Evolutionary conservation across 2,113 vertebrate genomes (phyloP).

Genomic region (Centropristis striata): DNA sequence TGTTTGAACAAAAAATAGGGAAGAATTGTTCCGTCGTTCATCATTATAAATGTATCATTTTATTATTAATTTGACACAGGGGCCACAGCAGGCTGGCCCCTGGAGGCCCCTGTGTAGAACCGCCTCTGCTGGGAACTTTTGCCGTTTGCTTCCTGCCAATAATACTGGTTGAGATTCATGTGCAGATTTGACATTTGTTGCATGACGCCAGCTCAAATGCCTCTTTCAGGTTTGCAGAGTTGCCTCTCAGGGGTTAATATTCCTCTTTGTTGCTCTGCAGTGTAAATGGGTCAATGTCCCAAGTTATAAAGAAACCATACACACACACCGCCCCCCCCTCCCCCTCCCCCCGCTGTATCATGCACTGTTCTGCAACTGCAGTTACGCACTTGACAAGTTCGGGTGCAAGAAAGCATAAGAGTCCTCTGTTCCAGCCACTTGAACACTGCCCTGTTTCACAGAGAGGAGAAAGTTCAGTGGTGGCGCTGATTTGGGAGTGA

Average conservation of each 20-base stretch:
- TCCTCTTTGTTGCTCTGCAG: constrained; percentile 38
- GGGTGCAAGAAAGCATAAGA: constrained; percentile 63
- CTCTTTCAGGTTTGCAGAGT: neutral
- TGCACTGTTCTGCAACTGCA: constrained; percentile 59
- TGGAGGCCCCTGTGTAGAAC: too few relatives aligned
- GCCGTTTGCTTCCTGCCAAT: too few relatives aligned
- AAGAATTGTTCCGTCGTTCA: too few relatives aligned
- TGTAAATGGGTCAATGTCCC: constrained; percentile 48
- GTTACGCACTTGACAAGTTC: constrained; percentile 57
- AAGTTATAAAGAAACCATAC: constrained; percentile 60
- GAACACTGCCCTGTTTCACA: constrained; percentile 75
- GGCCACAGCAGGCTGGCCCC: too few relatives aligned
- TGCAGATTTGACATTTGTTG: constrained; percentile 3
- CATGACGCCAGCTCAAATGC: neutral
- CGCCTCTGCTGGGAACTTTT: too few relatives aligned
- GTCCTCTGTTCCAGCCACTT: constrained; percentile 75
- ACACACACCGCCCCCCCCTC: constrained; percentile 13
- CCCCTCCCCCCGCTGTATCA: constrained; percentile 12
- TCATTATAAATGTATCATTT: too few relatives aligned
- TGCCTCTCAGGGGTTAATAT: constrained; percentile 19
- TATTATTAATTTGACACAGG: too few relatives aligned
- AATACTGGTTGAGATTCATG: too few relatives aligned
- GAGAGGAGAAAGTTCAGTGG: constrained; percentile 68
- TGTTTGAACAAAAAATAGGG: too few relatives aligned
- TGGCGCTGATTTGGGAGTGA: constrained; percentile 62